These are phyloP conservation scores for Rhyzopertha dominica DNA, from an alignment of 1,140 invertebrate genomes.

Conservation along the genomic window DNA sequence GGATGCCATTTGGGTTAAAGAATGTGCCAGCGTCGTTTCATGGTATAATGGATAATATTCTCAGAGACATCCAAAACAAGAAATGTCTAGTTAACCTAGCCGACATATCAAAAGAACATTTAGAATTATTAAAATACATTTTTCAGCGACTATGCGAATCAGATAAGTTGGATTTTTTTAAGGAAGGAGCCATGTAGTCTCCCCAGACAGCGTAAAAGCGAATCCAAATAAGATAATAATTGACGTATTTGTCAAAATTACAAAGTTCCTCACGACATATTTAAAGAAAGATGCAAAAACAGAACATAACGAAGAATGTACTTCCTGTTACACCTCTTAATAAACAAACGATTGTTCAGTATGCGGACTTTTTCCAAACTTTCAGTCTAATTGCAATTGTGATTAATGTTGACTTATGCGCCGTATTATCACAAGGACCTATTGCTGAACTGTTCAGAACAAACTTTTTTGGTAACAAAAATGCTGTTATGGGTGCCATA, in stretches of 20 bases:
- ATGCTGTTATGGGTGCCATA: too few relatives aligned
- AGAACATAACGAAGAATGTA: slow-evolving; percentile 1
- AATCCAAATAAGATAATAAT: neutral
- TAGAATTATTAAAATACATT: too few relatives aligned
- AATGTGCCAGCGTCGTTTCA: too few relatives aligned
- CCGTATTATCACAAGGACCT: slow-evolving; percentile 36
- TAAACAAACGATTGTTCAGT: slow-evolving; percentile 29
- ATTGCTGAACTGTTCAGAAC: too few relatives aligned
- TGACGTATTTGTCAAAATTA: neutral
- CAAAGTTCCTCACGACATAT: neutral
- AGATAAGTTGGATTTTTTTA: too few relatives aligned
- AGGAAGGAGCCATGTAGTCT: neutral
- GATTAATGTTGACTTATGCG: slow-evolving; percentile 35
- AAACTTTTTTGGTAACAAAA: too few relatives aligned
- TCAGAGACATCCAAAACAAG: too few relatives aligned
- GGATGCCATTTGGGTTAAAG: too few relatives aligned
- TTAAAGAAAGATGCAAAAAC: neutral
- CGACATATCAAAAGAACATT: too few relatives aligned
- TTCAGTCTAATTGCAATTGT: slow-evolving; percentile 42
- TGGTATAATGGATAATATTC: too few relatives aligned
- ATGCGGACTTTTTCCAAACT: slow-evolving; percentile 35
- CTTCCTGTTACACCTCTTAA: neutral
- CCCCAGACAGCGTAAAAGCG: neutral
- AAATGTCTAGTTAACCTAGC: too few relatives aligned
- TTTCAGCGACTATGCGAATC: too few relatives aligned